phyloP scores from a whole-genome alignment of 2,113 vertebrate genomes.

The Pandion haliaetus region DNA sequence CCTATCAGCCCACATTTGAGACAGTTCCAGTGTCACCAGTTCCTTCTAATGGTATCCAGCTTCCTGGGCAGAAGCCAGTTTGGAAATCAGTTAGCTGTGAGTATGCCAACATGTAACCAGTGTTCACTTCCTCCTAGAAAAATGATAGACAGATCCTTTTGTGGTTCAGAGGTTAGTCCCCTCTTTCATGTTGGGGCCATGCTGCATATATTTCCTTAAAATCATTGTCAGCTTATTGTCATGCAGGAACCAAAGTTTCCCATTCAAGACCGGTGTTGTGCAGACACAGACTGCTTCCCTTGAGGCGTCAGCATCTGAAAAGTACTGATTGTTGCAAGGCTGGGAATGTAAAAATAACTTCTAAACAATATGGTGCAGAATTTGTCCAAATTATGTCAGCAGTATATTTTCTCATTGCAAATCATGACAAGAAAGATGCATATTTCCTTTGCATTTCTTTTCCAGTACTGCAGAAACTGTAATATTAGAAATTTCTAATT shows the following conservation, averaged over 20 bases:
- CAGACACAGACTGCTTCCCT: not conserved
- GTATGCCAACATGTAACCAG: constrained; percentile 15
- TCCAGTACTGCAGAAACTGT: not conserved
- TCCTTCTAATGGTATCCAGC: constrained; percentile 73
- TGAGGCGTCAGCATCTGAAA: not conserved
- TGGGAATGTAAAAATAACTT: not conserved
- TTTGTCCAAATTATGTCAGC: not conserved
- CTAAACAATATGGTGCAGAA: not conserved
- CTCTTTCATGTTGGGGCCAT: not conserved
- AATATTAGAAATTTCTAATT: not conserved
- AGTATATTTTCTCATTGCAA: not conserved
- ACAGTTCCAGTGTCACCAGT: constrained; percentile 65
- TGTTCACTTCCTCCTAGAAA: constrained; percentile 5
- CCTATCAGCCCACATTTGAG: constrained; percentile 72
- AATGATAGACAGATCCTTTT: not conserved
- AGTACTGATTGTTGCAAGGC: not conserved
- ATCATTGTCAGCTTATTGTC: not conserved
- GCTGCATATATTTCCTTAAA: not conserved
- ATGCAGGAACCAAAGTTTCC: constrained; percentile 19
- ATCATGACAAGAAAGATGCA: not conserved
- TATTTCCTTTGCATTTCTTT: not conserved
- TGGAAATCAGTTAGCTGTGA: constrained; percentile 71
- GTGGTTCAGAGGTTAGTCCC: not conserved
- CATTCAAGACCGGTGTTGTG: not conserved
- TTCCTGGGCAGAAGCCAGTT: constrained; percentile 58